A percentile compares a stretch with the other conserved stretches of the same genome.
phyloP scores from a whole-genome alignment of 2,113 vertebrate genomes.

The Falco punctatus region DNA sequence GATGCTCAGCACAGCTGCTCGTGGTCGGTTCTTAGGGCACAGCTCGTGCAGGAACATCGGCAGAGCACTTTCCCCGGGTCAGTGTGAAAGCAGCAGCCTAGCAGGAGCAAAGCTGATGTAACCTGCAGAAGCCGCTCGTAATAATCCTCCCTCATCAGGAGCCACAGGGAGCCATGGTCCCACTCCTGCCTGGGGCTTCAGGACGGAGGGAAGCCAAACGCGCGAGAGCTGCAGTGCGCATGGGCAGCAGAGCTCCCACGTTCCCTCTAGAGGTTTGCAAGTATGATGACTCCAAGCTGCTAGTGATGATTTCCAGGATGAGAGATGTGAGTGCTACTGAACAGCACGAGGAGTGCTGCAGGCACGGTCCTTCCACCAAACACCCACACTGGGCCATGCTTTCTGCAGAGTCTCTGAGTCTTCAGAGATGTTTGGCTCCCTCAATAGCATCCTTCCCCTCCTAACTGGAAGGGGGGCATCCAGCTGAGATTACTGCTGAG shows the following conservation, averaged over 20 bases:
- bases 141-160: background rate
- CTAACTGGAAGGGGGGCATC: background rate
- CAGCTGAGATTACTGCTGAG: background rate
- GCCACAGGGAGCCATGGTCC: background rate
- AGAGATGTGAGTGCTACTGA: conserved; percentile 16
- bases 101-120: background rate
- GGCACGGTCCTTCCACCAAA: background rate
- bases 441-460: background rate
- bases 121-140: background rate
- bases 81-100: background rate
- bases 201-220: background rate
- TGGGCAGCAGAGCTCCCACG: background rate
- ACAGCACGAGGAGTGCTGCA: background rate
- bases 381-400: background rate
- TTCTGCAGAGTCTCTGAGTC: background rate
- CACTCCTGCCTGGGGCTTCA: background rate
- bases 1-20: background rate
- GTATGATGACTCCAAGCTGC: conserved; percentile 7
- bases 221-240: background rate
- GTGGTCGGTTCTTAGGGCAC: background rate
- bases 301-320: conserved; percentile 31
- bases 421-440: background rate
- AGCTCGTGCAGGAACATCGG: background rate
- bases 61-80: background rate
- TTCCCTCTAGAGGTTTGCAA: background rate